phyloP scores from a whole-genome alignment of 1,140 invertebrate species.

The Monochamus saltuarius region DNA sequence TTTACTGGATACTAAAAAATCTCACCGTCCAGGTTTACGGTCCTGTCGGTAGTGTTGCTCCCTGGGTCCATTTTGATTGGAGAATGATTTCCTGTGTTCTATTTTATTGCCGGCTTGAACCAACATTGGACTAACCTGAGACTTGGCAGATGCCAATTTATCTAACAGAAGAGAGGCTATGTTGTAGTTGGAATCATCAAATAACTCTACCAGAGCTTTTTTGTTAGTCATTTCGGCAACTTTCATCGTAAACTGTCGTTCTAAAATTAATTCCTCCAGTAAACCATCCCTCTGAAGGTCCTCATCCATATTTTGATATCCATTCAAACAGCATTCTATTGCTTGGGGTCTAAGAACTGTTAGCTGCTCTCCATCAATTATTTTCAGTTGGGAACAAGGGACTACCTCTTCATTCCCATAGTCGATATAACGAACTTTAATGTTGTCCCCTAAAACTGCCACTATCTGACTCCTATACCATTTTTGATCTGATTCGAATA shows the following conservation, averaged over 20 bases:
- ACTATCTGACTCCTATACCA: conserved; percentile 73
- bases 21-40: conserved; percentile 31
- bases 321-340: conserved; percentile 69
- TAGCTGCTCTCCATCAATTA: conserved; percentile 65
- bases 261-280: conserved; percentile 55
- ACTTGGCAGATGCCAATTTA: conserved; percentile 40
- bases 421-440: conserved; percentile 71
- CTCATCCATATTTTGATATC: conserved; percentile 53
- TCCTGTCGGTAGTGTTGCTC: conserved; percentile 17
- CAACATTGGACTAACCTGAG: conserved; percentile 44
- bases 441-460: conserved; percentile 50
- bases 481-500: conserved; percentile 66
- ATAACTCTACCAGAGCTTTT: conserved; percentile 56
- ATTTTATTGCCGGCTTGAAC: conserved; percentile 45
- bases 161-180: conserved; percentile 46
- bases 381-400: conserved; percentile 57
- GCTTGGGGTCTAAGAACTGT: conserved; percentile 68
- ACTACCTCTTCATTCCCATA: conserved; percentile 77
- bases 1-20: not conserved
- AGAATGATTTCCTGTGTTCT: conserved; percentile 38
- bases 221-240: conserved; percentile 56
- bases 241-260: conserved; percentile 57
- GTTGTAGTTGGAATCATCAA: conserved; percentile 49
- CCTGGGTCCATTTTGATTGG: conserved; percentile 7
- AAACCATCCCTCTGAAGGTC: conserved; percentile 48